A percentile compares a stretch with the other conserved stretches of the same genome.
phyloP scores from a whole-genome alignment of 1,140 invertebrate genomes.

The Drosophila tsacasi region DNA sequence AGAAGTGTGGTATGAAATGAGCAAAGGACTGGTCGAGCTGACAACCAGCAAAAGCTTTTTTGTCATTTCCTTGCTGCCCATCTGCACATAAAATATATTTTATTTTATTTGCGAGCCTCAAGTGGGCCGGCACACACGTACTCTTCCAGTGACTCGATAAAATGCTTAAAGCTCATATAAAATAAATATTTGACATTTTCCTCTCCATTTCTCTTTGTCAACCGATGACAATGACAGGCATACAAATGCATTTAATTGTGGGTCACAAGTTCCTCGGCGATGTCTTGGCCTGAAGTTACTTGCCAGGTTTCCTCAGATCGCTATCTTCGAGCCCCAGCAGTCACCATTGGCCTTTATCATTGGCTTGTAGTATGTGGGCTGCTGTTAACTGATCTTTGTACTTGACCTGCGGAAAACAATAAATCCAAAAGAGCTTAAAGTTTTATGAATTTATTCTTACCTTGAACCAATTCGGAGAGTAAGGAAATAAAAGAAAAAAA shows the following conservation, averaged over 20 bases:
- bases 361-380: background rate
- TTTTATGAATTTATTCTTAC: background rate
- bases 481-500: background rate
- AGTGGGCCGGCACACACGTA: conserved; percentile 29
- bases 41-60: conserved; percentile 60
- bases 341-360: conserved; percentile 16
- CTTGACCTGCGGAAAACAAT: background rate
- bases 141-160: conserved; percentile 34
- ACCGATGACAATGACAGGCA: conserved; percentile 74
- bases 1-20: conserved; percentile 65
- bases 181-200: conserved; percentile 76
- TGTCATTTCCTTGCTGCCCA: conserved; percentile 46
- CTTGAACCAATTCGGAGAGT: too few species aligned
- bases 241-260: conserved; percentile 80
- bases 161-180: conserved; percentile 64
- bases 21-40: conserved; percentile 62
- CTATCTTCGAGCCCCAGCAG: conserved; percentile 31
- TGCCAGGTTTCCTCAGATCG: conserved; percentile 12
- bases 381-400: conserved; percentile 1
- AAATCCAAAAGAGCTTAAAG: background rate
- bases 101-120: conserved; percentile 68
- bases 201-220: conserved; percentile 47
- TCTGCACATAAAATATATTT: conserved; percentile 72
- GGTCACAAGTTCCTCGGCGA: conserved; percentile 34
- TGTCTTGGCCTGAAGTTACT: conserved; percentile 32